A percentile compares a stretch with the other conserved stretches of the same genome.
These are phyloP conservation scores for Virgularia gustaviana DNA, from an alignment of 92 coral and sea anemone species.

Conservation along the genomic window DNA sequence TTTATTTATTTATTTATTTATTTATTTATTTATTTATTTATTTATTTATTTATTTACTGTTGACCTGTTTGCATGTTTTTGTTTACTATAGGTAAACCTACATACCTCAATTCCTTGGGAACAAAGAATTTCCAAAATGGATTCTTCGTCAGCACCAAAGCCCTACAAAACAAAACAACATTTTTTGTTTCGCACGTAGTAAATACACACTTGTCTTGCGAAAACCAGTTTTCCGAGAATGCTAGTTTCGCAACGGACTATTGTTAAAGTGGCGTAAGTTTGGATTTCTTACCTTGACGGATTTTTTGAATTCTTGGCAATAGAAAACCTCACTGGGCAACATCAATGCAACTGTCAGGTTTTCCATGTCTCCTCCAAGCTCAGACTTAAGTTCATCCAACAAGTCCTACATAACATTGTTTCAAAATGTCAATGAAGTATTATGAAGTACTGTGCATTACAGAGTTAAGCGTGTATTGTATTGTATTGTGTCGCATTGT, in stretches of 20 bases:
- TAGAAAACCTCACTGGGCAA: conserved; percentile 57
- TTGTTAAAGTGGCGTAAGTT: not conserved
- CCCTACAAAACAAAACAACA: conserved; percentile 63
- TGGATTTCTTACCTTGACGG: conserved; percentile 62
- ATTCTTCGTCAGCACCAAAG: conserved; percentile 67
- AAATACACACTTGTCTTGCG: no score
- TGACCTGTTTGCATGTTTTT: no score
- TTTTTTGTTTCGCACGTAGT: no score
- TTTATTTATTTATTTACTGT: no score
- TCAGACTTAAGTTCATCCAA: conserved; percentile 80
- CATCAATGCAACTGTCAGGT: conserved; percentile 66
- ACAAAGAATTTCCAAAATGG: conserved; percentile 67
- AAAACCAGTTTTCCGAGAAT: not conserved
- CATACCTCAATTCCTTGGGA: conserved; percentile 68
- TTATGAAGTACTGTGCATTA: not conserved
- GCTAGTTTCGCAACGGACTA: no score
- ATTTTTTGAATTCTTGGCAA: conserved; percentile 60
- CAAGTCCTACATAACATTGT: conserved; percentile 60
- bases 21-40: no score
- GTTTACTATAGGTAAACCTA: no score
- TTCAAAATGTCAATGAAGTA: not conserved
- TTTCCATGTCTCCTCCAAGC: conserved; percentile 70
- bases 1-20: no score
- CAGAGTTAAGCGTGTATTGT: not conserved
- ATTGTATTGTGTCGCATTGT: not conserved